phyloP scores from a whole-genome alignment of 2,113 vertebrate genomes.

The Crotalus horridus region DNA sequence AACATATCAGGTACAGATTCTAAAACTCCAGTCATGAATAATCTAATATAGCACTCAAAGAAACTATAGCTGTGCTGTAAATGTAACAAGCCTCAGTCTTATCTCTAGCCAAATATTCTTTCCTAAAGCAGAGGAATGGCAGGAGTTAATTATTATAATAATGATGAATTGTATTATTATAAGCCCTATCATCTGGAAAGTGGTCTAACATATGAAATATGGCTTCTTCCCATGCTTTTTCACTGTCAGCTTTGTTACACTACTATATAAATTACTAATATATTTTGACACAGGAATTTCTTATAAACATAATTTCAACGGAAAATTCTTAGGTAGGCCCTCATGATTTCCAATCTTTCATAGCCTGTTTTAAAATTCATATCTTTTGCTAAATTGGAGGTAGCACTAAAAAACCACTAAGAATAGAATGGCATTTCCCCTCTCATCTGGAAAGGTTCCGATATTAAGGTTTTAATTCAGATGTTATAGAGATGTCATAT shows the following conservation, averaged over 20 bases:
- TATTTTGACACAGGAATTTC: background rate
- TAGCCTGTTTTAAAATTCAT: background rate
- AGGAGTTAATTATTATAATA: background rate
- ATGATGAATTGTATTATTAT: background rate
- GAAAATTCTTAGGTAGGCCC: background rate
- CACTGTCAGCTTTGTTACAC: background rate
- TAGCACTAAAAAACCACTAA: background rate
- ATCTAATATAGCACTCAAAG: background rate
- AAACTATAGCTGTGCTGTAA: background rate
- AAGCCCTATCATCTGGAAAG: background rate
- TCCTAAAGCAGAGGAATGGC: background rate
- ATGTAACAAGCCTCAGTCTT: background rate
- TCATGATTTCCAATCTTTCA: background rate
- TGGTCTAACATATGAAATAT: background rate
- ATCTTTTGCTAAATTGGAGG: background rate
- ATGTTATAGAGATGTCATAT: conserved; percentile 12
- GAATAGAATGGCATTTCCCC: background rate
- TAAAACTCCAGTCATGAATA: background rate
- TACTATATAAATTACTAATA: background rate
- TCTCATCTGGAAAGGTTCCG: background rate
- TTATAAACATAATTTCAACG: background rate
- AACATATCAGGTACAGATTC: background rate
- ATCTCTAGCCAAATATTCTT: background rate
- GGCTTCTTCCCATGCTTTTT: background rate
- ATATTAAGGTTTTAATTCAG: background rate